Evolutionary conservation across 2,797 vertebrate species (phyloP).

Genomic region (Phylloscopus collybita): DNA sequence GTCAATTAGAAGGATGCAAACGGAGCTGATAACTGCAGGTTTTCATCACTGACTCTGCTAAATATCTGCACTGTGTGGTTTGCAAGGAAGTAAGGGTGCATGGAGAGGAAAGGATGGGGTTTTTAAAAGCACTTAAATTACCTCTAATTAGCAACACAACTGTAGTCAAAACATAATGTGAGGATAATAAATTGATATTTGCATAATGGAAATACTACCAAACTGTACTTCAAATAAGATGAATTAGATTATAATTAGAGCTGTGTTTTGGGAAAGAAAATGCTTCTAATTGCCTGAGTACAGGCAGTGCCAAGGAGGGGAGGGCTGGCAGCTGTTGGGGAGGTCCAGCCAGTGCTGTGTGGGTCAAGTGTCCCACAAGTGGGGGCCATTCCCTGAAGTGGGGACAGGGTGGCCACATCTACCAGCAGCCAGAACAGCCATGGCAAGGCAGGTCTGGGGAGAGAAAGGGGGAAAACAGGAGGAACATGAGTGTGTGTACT

Average conservation of each 20-base stretch:
- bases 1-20: constrained; percentile 59
- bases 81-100: constrained; percentile 40
- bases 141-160: constrained; percentile 69
- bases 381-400: rapidly evolving
- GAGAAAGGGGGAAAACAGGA: neutral
- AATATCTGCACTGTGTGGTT: constrained; percentile 26
- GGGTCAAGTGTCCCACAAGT: neutral
- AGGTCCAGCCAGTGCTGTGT: rapidly evolving
- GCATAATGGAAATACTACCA: constrained; percentile 62
- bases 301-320: neutral
- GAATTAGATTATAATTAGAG: constrained; percentile 67
- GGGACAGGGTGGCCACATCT: too few relatives aligned
- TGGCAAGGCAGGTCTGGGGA: rapidly evolving
- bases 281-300: constrained; percentile 29
- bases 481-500: rapidly evolving
- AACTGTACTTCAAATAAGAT: constrained; percentile 63
- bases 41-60: constrained; percentile 34
- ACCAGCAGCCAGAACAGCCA: neutral
- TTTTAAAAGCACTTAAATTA: constrained; percentile 63
- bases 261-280: constrained; percentile 58
- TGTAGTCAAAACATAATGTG: constrained; percentile 65
- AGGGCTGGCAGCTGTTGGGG: neutral
- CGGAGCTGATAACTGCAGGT: constrained; percentile 24
- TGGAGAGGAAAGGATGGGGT: constrained; percentile 6
- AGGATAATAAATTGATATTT: constrained; percentile 72